A percentile compares a stretch with the other conserved stretches of the same genome.
phyloP scores from a whole-genome alignment of 2,113 vertebrate genomes.

The Prunella fulvescens region DNA sequence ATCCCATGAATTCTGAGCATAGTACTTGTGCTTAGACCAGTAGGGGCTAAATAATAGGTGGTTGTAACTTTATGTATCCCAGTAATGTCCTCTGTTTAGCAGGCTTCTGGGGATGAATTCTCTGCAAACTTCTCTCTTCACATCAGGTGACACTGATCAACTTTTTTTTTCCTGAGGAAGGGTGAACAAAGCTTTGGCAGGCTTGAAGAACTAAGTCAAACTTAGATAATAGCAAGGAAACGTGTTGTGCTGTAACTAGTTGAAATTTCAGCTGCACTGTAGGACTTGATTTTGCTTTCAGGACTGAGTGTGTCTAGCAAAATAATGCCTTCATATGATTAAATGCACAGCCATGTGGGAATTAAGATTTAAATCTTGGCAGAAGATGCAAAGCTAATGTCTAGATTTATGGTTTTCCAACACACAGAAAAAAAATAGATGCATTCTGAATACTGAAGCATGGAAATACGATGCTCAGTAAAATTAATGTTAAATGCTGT shows the following conservation, averaged over 20 bases:
- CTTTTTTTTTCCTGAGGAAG: background rate
- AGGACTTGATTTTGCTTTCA: background rate
- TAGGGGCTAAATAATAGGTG: background rate
- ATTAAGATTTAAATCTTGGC: slow-evolving; percentile 1
- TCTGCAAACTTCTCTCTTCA: background rate
- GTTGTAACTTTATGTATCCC: background rate
- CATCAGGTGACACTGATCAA: background rate
- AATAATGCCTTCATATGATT: background rate
- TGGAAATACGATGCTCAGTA: background rate
- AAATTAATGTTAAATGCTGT: slow-evolving; percentile 8
- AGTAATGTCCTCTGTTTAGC: background rate
- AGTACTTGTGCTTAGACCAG: background rate
- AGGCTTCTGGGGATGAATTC: background rate
- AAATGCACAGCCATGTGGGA: background rate
- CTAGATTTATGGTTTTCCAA: background rate
- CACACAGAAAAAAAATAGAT: background rate
- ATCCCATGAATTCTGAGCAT: background rate
- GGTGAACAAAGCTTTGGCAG: background rate
- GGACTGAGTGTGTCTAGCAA: background rate
- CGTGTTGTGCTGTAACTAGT: background rate
- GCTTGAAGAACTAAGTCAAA: background rate
- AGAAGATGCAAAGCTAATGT: background rate
- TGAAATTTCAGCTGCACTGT: background rate
- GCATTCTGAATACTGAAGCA: background rate
- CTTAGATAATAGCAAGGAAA: background rate